Conservation (phyloP, 1,140 invertebrate species). For the Lepeophtheirus salmonis region DNA sequence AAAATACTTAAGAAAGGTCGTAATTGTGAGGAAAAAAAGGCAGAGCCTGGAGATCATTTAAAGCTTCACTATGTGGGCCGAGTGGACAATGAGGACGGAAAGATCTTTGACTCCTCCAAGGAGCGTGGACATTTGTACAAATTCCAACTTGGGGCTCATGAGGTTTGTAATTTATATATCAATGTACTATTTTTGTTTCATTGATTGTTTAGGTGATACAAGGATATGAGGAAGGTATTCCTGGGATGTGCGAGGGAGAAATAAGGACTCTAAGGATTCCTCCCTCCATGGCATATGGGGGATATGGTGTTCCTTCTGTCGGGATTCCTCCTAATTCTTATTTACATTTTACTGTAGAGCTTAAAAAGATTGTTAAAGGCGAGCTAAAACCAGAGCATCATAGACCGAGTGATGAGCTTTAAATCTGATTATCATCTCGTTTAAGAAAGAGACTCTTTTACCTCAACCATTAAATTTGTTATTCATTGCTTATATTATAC, state of each 20-base stretch:
- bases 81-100: constrained; percentile 19
- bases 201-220: constrained; percentile 22
- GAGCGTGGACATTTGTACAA: neutral
- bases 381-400: too few species aligned
- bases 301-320: constrained; percentile 27
- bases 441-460: too few species aligned
- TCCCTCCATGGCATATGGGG: constrained; percentile 28
- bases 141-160: constrained; percentile 1
- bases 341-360: constrained; percentile 28
- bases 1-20: neutral
- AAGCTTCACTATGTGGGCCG: constrained; percentile 21
- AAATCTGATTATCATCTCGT: neutral
- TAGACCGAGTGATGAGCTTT: neutral
- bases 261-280: constrained; percentile 28
- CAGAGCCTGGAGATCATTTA: constrained; percentile 20
- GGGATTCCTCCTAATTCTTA: constrained; percentile 26
- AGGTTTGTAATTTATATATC: neutral
- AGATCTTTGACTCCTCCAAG: constrained; percentile 20
- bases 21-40: constrained; percentile 16
- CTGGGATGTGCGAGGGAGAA: constrained; percentile 30
- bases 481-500: too few species aligned
- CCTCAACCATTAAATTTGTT: too few species aligned
- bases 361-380: constrained; percentile 24
- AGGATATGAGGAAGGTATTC: constrained; percentile 30
- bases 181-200: neutral